These are phyloP conservation scores for Pedicia rivosa DNA, from an alignment of 2,888 invertebrate species.

Conservation along the genomic window DNA sequence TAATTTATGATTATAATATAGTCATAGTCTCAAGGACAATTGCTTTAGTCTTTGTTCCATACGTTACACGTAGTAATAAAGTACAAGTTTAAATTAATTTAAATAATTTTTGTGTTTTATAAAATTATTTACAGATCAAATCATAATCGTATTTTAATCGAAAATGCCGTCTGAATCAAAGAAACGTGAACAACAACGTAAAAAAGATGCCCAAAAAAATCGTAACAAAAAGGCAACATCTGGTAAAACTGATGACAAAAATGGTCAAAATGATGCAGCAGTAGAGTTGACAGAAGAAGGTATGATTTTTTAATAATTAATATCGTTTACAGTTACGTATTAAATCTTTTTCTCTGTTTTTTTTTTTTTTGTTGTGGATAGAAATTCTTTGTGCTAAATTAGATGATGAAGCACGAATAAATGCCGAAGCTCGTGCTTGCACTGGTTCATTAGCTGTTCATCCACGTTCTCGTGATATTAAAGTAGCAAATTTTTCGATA, in stretches of 20 bases:
- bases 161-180: slow-evolving; percentile 97
- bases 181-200: slow-evolving; percentile 93
- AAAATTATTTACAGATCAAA: too few species aligned
- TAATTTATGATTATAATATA: too few species aligned
- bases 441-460: slow-evolving; percentile 93
- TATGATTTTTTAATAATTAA: too few species aligned
- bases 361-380: slow-evolving; percentile 28
- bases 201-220: slow-evolving; percentile 83
- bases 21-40: too few species aligned
- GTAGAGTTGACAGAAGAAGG: slow-evolving; percentile 28
- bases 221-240: slow-evolving; percentile 36
- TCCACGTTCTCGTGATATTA: slow-evolving; percentile 88
- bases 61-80: too few species aligned
- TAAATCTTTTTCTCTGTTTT: too few species aligned
- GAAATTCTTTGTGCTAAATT: slow-evolving; percentile 75
- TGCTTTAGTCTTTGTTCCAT: too few species aligned
- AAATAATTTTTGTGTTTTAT: too few species aligned
- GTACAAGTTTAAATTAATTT: too few species aligned
- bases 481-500: slow-evolving; percentile 90
- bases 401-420: slow-evolving; percentile 80
- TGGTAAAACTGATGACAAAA: slow-evolving; percentile 36
- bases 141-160: too few species aligned
- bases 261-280: slow-evolving; percentile 46
- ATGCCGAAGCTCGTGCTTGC: slow-evolving; percentile 83
- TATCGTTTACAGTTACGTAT: too few species aligned